These are phyloP conservation scores for Pecten maximus DNA, from an alignment of 2,888 invertebrate genomes.

Conservation along the genomic window DNA sequence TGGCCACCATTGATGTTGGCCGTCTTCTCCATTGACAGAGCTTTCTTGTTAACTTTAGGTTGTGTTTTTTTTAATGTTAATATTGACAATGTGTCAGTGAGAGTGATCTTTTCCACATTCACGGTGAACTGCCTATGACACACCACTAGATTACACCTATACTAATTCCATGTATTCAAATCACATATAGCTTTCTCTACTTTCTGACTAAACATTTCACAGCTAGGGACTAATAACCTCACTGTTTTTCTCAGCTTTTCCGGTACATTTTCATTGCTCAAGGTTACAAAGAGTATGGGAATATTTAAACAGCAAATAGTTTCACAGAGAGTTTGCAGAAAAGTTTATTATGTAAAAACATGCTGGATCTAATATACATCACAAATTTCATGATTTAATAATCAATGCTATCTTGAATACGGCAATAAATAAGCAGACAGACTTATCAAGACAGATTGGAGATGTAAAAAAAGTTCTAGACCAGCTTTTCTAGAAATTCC, in stretches of 20 bases:
- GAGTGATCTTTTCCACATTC: neutral
- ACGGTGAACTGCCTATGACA: neutral
- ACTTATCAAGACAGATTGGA: neutral
- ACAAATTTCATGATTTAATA: neutral
- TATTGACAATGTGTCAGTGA: neutral
- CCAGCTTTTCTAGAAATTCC: neutral
- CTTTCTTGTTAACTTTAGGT: slow-evolving; percentile 5
- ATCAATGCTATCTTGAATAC: neutral
- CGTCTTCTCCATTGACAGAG: neutral
- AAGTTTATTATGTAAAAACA: slow-evolving; percentile 20
- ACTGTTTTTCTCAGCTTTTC: neutral
- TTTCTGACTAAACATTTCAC: neutral
- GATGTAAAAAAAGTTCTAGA: neutral
- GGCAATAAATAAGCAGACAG: neutral
- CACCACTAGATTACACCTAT: neutral
- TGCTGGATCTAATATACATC: neutral
- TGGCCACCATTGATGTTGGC: neutral
- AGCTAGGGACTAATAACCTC: neutral
- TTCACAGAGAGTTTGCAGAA: neutral
- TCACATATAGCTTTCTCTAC: neutral
- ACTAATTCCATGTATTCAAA: neutral
- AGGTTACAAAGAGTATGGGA: slow-evolving; percentile 30
- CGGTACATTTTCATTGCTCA: neutral
- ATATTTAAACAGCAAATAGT: neutral
- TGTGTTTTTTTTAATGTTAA: slow-evolving; percentile 17